Evolutionary conservation across 2,797 vertebrate genomes (phyloP).

Genomic region (Danio tinwini): DNA sequence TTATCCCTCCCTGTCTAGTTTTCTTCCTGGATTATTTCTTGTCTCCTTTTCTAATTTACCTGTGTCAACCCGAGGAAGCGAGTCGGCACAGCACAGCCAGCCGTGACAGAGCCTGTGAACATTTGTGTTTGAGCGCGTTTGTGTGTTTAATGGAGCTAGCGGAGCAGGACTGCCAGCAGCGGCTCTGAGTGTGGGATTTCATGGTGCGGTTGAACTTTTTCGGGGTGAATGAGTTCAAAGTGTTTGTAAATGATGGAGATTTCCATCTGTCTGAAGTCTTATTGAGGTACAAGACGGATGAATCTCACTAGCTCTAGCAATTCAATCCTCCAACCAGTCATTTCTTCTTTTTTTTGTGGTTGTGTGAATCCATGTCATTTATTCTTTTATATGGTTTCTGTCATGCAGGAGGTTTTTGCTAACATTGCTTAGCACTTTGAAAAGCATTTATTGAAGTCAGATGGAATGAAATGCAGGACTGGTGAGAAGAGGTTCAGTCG

Average conservation of each 20-base stretch:
- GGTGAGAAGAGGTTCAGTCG: not conserved
- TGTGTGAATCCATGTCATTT: not conserved
- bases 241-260: constrained; percentile 53
- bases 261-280: constrained; percentile 52
- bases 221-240: constrained; percentile 58
- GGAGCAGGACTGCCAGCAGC: constrained; percentile 55
- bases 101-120: constrained; percentile 50
- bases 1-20: constrained; percentile 26
- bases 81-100: constrained; percentile 44
- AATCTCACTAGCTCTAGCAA: constrained; percentile 7
- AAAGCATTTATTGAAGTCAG: not conserved
- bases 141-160: constrained; percentile 43
- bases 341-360: constrained; percentile 25
- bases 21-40: constrained; percentile 36
- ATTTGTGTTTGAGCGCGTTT: constrained; percentile 40
- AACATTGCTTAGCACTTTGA: not conserved
- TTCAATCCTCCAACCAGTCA: constrained; percentile 1
- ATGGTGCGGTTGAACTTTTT: constrained; percentile 51
- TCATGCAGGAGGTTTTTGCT: not conserved
- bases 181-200: constrained; percentile 51
- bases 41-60: constrained; percentile 47
- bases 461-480: not conserved
- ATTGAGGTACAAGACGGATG: not conserved
- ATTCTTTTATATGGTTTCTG: not conserved
- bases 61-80: constrained; percentile 39